Evolutionary conservation across 2,113 vertebrate species (phyloP), one percentile per base, ranked within the genome.

Genomic region (Pelusios castaneus): DNA sequence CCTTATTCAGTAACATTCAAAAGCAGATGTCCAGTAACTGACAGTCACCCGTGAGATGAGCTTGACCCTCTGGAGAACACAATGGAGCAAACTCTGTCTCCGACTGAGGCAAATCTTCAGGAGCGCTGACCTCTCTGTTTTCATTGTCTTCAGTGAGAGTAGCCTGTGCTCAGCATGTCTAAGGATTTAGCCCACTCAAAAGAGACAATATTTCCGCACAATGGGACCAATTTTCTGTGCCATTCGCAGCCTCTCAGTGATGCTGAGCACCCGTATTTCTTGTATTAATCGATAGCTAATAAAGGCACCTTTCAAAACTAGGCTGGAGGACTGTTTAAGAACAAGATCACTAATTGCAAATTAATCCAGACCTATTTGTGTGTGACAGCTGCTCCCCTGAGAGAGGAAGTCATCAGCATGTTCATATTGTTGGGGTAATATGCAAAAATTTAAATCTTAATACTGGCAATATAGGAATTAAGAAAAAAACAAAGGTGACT

Each of bases 401-500:
- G 24, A 80, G 45, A 91, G 80, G 41, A 80, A 93, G 87, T 78
- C 84, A 55, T 51, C 58, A 5, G 34, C n/a, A 60, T 84, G 94
- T 84, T 92, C 60, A 52, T 31, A 88, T 55, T 83, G 82, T 38
- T n/a, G 78, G 34, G 89, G 87, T 19, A 77, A 95, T 93, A 95
- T 45, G 41, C 70, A 52, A 79, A 92, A 60, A 87, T 80, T 91
- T 92, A 38, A 89, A 5, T 38, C 81, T 92, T 79, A 83, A 12
- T 49, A 70, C 89, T 86, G 92, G 47, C 5, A 80, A 70, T 3
- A 1, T 27, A 92, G 58, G 87, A 90, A 93, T 80, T 91, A 82
- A 93, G 90, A 60, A 94, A 92, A 88, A n/a, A 80, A 38, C 4
- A 92, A 89, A 52, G 85, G 41, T 86, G 60, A 95, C 86, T 92